These are phyloP conservation scores for Tetraneura akinire DNA, from an alignment of 1,140 invertebrate genomes.

Conservation along the genomic window DNA sequence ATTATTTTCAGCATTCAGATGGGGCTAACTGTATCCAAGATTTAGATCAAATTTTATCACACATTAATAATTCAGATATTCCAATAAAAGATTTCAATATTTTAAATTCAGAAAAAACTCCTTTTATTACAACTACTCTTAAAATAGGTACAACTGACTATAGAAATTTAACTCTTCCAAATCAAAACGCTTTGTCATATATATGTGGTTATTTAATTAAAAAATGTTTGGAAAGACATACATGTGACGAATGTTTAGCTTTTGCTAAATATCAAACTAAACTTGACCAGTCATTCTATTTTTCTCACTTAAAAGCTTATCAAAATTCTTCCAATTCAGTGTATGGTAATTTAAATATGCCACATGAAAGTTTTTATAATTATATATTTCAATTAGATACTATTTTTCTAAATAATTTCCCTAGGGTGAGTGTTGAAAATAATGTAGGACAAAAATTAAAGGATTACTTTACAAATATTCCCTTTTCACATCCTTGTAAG, in stretches of 20 bases:
- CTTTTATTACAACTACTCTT: no score
- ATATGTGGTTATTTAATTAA: background rate
- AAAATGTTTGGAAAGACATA: background rate
- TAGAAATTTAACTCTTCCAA: background rate
- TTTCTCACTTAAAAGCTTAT: background rate
- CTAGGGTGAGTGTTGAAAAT: no score
- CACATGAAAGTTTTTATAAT: no score
- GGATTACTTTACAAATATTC: background rate
- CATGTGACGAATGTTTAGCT: background rate
- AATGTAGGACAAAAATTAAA: no score
- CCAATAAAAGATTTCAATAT: background rate
- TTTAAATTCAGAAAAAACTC: no score
- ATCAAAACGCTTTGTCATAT: background rate
- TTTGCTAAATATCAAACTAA: background rate
- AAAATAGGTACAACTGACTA: no score
- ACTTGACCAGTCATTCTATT: background rate
- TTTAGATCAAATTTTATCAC: no score
- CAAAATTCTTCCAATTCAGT: background rate
- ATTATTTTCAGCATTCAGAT: no score
- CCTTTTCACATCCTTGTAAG: background rate
- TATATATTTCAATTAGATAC: no score
- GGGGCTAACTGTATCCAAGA: no score
- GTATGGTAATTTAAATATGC: no score
- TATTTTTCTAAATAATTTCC: no score
- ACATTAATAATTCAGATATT: background rate